Percentiles rank a stretch among this genome's conserved stretches.
phyloP scores from a whole-genome alignment of 2,888 invertebrate genomes.

The Pyrrhosoma nymphula region DNA sequence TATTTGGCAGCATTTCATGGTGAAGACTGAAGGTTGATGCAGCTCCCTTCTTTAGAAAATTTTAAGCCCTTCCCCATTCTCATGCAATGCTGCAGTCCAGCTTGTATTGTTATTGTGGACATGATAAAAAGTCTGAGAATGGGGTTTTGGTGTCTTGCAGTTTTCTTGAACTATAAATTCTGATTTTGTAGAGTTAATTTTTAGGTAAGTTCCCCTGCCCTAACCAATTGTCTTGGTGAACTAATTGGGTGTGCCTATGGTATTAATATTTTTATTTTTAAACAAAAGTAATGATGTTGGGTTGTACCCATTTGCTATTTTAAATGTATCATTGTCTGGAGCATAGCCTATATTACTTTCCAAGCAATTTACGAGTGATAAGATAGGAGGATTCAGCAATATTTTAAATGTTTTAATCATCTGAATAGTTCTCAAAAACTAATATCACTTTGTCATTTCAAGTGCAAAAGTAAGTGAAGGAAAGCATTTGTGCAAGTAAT shows the following conservation, averaged over 20 bases:
- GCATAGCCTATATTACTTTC: neutral
- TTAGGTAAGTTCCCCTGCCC: neutral
- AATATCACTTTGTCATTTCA: neutral
- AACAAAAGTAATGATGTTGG: neutral
- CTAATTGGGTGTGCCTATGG: neutral
- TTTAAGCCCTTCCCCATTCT: neutral
- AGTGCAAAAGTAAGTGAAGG: neutral
- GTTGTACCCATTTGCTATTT: neutral
- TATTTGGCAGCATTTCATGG: constrained; percentile 47
- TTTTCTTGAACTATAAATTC: neutral
- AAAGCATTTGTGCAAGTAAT: neutral
- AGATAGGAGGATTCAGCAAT: neutral
- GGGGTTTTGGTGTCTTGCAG: neutral
- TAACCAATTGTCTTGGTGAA: neutral
- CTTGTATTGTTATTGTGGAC: neutral
- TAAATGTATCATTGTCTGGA: neutral
- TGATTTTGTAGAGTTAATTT: neutral
- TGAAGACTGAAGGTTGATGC: constrained; percentile 15
- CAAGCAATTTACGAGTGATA: neutral
- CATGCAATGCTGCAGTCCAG: neutral
- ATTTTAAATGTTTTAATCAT: neutral
- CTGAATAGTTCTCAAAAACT: neutral
- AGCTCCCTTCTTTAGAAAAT: neutral
- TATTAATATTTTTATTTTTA: neutral
- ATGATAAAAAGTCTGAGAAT: neutral